Base-by-base conservation (phyloP, 2,888 invertebrate species). In the Cosmia trapezina region DNA sequence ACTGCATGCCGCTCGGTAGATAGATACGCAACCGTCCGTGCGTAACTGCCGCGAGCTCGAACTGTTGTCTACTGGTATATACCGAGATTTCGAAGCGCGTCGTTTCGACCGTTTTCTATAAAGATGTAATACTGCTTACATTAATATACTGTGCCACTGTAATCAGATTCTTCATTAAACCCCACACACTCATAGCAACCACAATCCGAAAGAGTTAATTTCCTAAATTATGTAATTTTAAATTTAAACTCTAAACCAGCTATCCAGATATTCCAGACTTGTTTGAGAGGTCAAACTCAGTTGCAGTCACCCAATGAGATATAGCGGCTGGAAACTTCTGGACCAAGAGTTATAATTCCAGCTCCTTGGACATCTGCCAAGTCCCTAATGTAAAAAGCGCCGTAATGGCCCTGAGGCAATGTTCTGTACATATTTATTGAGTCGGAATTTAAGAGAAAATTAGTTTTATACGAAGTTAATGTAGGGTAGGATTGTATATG, bases 361-460 rank as follows among this genome's bases (percentile, higher is more conserved):
- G 72, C 9, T 60, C 43, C 76, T 83, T 84, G 85, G 85, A 81
- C 61, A 83, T 75, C 72, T 74, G 77, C 85, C 85, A 85, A 76
- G 53, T 60, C 51, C 41, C 67, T 85, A 83, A 86, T 83, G 81
- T 86, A 85, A 85, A 86, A 85, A 85, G 67, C 77, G 73, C 51
- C 73, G 81, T 86, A 83, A 87, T 81, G 73, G 74, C 77, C 72
- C 59, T 37, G 62, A 83, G 84, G 76, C 77, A 74, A 70, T 85
- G 86, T 83, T 81, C 77, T 81, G 81, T 78, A 83, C 84, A 86
- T 78, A 81, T 85, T 86, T 87, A 87, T 87, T 77, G 86, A 78
- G 76, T 75, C 59, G 65, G 74, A 83, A 83, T 87, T 86, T 87
- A 81, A 81, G 81, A 79, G 71, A 68, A 78, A 81, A 86, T 83